phyloP scores from a whole-genome alignment of 2,888 invertebrate genomes.

The Notodonta dromedarius region DNA sequence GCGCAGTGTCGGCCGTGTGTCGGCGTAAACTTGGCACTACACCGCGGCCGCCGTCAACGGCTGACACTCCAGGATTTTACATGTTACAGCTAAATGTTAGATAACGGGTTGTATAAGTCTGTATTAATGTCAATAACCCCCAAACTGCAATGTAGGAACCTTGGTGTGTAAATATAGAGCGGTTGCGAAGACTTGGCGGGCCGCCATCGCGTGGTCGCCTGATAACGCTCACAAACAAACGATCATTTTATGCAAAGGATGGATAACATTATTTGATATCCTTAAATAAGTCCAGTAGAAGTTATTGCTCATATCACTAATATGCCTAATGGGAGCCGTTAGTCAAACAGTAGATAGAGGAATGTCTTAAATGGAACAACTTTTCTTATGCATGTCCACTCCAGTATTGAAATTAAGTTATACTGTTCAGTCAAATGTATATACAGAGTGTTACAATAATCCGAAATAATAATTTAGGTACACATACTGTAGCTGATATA shows the following conservation, averaged over 20 bases:
- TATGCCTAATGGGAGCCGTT: neutral
- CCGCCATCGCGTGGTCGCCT: conserved; percentile 62
- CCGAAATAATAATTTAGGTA: no score
- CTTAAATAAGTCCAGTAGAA: conserved; percentile 11
- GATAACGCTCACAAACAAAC: conserved; percentile 51
- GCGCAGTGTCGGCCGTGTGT: conserved; percentile 45
- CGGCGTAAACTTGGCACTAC: conserved; percentile 75
- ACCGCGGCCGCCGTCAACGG: conserved; percentile 52
- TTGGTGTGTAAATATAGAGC: conserved; percentile 75
- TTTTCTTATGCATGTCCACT: no score
- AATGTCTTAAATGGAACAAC: no score
- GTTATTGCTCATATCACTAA: neutral
- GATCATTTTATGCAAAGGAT: conserved; percentile 12
- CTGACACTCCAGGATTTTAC: conserved; percentile 53
- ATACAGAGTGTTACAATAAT: no score
- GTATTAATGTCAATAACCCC: conserved; percentile 80
- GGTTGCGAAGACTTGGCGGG: conserved; percentile 77
- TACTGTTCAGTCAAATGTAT: no score
- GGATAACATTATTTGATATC: conserved; percentile 20
- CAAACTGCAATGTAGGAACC: conserved; percentile 78
- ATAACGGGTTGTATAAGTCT: conserved; percentile 69
- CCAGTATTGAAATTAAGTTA: no score
- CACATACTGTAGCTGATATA: no score
- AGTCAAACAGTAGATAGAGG: neutral
- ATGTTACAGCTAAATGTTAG: conserved; percentile 51